These are phyloP conservation scores for Anolis carolinensis DNA, from an alignment of 2,113 vertebrate species.

Conservation along the genomic window DNA sequence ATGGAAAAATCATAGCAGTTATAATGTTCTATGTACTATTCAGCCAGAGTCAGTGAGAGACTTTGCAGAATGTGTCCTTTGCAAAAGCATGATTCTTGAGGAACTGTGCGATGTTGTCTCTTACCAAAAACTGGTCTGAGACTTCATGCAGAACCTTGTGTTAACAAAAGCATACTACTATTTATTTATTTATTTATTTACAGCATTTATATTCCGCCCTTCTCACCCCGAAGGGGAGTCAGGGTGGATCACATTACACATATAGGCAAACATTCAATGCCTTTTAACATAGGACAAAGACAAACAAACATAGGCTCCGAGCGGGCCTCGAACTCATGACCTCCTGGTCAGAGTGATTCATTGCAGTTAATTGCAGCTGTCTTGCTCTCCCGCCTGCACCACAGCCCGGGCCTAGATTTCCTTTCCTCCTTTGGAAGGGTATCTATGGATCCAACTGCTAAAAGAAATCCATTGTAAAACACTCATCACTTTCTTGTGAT, in stretches of 20 bases:
- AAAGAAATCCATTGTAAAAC: neutral
- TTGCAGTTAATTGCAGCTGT: too few species aligned
- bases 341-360: too few species aligned
- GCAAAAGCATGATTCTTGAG: neutral
- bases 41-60: neutral
- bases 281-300: too few species aligned
- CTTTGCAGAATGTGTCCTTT: neutral
- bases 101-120: neutral
- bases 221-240: too few species aligned
- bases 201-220: too few species aligned
- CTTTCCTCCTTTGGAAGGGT: neutral
- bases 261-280: too few species aligned
- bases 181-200: too few species aligned
- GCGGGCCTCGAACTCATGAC: too few species aligned
- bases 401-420: too few species aligned
- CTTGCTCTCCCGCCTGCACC: too few species aligned
- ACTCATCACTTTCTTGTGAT: neutral
- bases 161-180: neutral
- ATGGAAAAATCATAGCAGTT: neutral
- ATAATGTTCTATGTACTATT: neutral
- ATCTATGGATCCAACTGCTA: neutral
- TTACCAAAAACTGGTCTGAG: neutral
- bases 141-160: neutral
- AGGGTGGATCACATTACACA: too few species aligned
- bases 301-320: too few species aligned